Base-by-base conservation (phyloP, 2,888 invertebrate genomes). In the Zygothrica quintamaculata region DNA sequence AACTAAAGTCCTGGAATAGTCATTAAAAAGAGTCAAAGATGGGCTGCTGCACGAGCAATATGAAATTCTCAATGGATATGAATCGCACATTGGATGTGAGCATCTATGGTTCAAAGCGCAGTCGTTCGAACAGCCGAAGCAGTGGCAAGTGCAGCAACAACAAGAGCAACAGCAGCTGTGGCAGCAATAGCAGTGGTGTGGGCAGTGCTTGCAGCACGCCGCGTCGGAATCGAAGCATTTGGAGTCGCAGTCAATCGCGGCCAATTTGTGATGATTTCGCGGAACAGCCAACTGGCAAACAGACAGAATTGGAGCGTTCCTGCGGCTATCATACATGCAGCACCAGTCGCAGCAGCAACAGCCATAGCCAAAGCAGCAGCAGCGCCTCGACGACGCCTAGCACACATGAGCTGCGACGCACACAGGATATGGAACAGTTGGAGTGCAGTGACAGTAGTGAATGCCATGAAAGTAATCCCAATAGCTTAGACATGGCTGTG, bases 181-280 rank as follows among this genome's bases (percentile, higher is more conserved):
- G 40, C 33, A 59, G 43, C 25, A 29, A 62, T 42, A 82, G 77
- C 55, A 85, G 79, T 11, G 85, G 76, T 0, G 3, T 87, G 53
- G 80, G 72, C 36, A 81, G 74, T 40, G 56, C 65, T 6, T 60
- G 52, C 42, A 67, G 70, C 8, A 70, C 71, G 5, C 62, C 62
- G 2, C 52, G 39, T 25, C 46, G 40, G 16, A 53, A 66, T 7
- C 70, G 70, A 18, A 77, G 75, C 56, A 71, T 75, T 18, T 73
- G 77, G 68, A 85, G 76, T 46, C 70, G 77, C 18, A 68, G 51
- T 31, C 74, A 60, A 11, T 50, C 64, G 9, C 73, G 69, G 1
- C 86, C 88, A 5, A 76, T 90, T 9, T 88, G 88, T 53, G 89
- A 89, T 65, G 89, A 89, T 25, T 90, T 89, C 26, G 65, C 71